Evolutionary conservation across 2,113 vertebrate species (phyloP).

Genomic region (Brevimyrus niger): DNA sequence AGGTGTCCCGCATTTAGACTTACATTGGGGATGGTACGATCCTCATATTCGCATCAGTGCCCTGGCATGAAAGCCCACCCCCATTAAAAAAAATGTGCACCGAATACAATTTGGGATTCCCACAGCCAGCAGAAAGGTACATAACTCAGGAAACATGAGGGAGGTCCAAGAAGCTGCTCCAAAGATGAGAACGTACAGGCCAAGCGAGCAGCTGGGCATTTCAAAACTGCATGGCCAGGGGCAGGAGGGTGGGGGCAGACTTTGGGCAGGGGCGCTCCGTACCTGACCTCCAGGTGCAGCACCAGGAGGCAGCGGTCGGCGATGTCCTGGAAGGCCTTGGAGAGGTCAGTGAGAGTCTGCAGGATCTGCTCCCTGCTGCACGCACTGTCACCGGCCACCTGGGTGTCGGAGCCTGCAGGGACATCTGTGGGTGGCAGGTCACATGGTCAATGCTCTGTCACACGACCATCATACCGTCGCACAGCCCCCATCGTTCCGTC

Average conservation of each 20-base stretch:
- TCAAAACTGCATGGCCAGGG: background rate
- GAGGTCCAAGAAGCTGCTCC: conserved; percentile 29
- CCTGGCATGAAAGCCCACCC: background rate
- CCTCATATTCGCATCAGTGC: background rate
- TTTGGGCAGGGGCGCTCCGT: conserved; percentile 20
- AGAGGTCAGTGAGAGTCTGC: conserved; percentile 82
- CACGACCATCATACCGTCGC: background rate
- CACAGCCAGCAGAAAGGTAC: conserved; percentile 50
- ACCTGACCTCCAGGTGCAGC: conserved; percentile 96
- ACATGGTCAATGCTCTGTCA: background rate
- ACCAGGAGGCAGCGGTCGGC: conserved; percentile 89
- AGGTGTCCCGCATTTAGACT: background rate
- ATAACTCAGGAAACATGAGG: conserved; percentile 42
- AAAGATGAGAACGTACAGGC: background rate
- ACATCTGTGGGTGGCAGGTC: conserved; percentile 42
- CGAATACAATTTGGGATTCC: conserved; percentile 18
- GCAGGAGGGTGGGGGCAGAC: background rate
- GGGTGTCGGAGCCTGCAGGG: conserved; percentile 74
- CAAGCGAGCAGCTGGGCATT: background rate
- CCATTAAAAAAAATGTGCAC: background rate
- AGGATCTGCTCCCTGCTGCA: conserved; percentile 86
- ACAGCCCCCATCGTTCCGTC: too few species aligned
- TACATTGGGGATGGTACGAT: background rate
- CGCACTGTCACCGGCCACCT: conserved; percentile 62
- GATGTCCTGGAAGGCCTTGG: conserved; percentile 89